Conservation (phyloP, 2,113 vertebrate species). For the Willisornis vidua region DNA sequence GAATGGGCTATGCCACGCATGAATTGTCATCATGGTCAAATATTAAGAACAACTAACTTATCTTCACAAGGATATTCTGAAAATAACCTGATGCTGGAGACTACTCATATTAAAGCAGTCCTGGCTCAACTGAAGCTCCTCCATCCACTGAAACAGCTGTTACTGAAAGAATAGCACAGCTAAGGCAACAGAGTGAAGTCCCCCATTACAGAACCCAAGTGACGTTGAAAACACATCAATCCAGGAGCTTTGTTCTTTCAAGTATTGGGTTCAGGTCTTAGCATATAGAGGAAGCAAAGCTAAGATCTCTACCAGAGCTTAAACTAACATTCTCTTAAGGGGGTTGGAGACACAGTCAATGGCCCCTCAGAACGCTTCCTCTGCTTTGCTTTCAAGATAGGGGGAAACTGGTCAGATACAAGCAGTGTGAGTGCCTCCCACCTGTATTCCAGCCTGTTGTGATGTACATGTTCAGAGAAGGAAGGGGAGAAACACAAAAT, state of each 20-base stretch:
- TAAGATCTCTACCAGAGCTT: neutral
- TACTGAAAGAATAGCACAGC: neutral
- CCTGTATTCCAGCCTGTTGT: neutral
- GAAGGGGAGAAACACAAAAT: neutral
- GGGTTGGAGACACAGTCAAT: rapidly evolving
- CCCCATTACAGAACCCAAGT: neutral
- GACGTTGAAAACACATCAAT: neutral
- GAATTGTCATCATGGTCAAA: neutral
- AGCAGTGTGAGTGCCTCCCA: neutral
- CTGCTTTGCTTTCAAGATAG: neutral
- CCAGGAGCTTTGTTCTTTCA: neutral
- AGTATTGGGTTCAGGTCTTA: neutral
- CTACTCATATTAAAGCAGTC: neutral
- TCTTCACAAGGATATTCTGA: neutral
- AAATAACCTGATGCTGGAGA: neutral
- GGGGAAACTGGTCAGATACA: neutral
- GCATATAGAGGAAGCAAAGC: neutral
- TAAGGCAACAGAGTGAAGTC: neutral
- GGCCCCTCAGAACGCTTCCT: neutral
- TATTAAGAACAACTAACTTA: neutral
- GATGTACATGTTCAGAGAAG: neutral
- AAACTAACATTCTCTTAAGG: neutral
- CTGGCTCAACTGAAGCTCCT: neutral
- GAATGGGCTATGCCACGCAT: rapidly evolving
- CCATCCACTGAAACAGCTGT: neutral